Percentiles rank a stretch among this genome's conserved stretches.
These are phyloP conservation scores for Synergus gifuensis DNA, from an alignment of 2,888 invertebrate species.

Conservation along the genomic window DNA sequence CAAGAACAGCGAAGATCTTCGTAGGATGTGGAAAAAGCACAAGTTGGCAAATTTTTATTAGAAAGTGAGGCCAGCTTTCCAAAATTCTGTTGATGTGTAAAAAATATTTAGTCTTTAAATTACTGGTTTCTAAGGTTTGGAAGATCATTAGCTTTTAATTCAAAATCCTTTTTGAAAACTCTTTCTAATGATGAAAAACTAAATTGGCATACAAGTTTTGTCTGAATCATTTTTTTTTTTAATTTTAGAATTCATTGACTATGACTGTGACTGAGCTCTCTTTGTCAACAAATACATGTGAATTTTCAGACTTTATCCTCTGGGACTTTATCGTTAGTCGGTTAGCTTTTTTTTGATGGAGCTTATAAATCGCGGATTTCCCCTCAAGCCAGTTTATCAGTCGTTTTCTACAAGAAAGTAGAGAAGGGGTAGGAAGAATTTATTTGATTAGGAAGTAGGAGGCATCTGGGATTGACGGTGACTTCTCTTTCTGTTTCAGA, in stretches of 20 bases:
- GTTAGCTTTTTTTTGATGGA: neutral
- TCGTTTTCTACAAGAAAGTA: constrained; percentile 6
- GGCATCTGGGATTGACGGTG: constrained; percentile 22
- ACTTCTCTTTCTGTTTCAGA: constrained; percentile 64
- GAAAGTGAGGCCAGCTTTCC: neutral
- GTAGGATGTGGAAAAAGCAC: neutral
- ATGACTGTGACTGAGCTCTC: neutral
- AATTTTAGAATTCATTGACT: too few species aligned
- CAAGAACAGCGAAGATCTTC: neutral
- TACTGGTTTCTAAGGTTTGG: too few species aligned
- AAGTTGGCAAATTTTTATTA: neutral
- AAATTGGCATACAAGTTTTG: too few species aligned
- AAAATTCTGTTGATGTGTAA: neutral
- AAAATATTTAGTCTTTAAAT: neutral
- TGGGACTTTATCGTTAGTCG: constrained; percentile 1
- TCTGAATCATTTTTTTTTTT: too few species aligned
- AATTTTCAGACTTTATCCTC: neutral
- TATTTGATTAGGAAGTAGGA: constrained; percentile 14
- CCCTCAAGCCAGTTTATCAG: constrained; percentile 34
- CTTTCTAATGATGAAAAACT: too few species aligned
- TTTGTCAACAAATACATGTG: neutral
- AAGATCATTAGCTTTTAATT: too few species aligned
- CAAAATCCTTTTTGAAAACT: too few species aligned
- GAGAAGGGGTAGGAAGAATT: constrained; percentile 8
- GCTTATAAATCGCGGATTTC: neutral